Evolutionary conservation across 1,140 invertebrate genomes (phyloP), one percentile per base, ranked within the genome.

Genomic region (Latrodectus geometricus): DNA sequence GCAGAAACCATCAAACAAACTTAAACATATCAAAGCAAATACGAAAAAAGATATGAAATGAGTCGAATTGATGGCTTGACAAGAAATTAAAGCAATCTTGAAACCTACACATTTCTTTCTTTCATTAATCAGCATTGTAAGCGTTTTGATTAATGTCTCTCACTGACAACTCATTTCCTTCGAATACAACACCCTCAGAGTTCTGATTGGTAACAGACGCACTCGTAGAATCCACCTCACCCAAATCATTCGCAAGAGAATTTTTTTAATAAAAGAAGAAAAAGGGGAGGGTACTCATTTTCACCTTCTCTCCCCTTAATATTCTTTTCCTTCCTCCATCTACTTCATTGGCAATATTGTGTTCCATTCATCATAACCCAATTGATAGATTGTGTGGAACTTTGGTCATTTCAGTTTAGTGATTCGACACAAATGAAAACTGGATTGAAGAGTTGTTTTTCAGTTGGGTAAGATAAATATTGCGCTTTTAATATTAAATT

Each of bases 131-230:
- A 86, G 75, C 8, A 23, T 70, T 61, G 65, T n/a, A 23, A 21
- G 12, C n/a, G 35, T 86, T 78, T 86, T 70, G 83, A 86, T 86
- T 86, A 86, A 86, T 86, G 75, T 49, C 23, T 72, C 56, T 8
- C 17, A 70, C 74, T 86, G 83, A 86, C 83, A 86, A 76, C 83
- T 86, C 83, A 86, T 86, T 86, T 86, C 83, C 83, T 86, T 72
- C 82, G 52, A 61, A 35, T 76, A 73, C 56, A 84, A 84, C 82
- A 77, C 83, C 75, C 74, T 48, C 48, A 86, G 75, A 86, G n/a
- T n/a, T 86, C 4, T 78, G 83, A 86, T 86, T 86, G 83, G 83
- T 69, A 86, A 86, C 23, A 73, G 83, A 86, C 72, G 56, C 75
- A 49, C 23, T 61, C 20, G 70, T 9, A 50, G 23, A 78, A 78